These are phyloP conservation scores for Todus mexicanus DNA, from an alignment of 2,797 vertebrate genomes.

Conservation along the genomic window DNA sequence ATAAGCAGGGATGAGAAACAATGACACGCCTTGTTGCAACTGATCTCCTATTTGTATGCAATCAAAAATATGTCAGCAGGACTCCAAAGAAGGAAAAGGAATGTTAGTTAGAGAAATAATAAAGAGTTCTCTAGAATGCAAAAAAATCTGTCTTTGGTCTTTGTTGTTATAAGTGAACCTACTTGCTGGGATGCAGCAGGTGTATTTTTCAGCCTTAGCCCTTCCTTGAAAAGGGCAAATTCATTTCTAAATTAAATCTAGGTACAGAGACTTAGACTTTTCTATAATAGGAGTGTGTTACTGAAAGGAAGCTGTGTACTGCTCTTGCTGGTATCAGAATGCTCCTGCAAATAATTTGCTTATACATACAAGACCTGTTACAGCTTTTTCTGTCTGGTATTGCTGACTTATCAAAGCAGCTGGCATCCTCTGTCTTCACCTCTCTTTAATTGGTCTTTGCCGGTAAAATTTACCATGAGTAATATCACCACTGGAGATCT, in stretches of 20 bases:
- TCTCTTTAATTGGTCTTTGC: neutral
- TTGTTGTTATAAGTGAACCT: neutral
- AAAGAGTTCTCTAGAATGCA: slow-evolving; percentile 26
- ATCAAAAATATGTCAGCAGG: slow-evolving; percentile 7
- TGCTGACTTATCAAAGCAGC: neutral
- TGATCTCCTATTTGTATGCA: slow-evolving; percentile 1
- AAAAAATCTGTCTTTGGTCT: neutral
- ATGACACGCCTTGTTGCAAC: slow-evolving; percentile 2
- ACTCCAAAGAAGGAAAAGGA: slow-evolving; percentile 25
- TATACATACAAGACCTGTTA: neutral
- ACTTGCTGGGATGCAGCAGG: neutral
- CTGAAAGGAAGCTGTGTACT: neutral
- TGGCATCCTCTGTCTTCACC: neutral
- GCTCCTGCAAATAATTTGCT: neutral
- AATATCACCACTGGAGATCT: neutral
- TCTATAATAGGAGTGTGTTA: neutral
- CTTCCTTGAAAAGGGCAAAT: neutral
- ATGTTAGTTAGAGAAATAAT: slow-evolving; percentile 39
- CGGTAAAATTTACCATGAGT: neutral
- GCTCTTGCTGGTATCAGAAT: neutral
- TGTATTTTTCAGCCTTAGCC: neutral
- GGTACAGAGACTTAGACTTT: neutral
- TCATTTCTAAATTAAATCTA: neutral
- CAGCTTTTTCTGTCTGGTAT: neutral
- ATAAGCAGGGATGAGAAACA: neutral